Evolutionary conservation across 1,140 invertebrate genomes (phyloP), one percentile per base, ranked within the genome.

Genomic region (Tetraneura akinire): DNA sequence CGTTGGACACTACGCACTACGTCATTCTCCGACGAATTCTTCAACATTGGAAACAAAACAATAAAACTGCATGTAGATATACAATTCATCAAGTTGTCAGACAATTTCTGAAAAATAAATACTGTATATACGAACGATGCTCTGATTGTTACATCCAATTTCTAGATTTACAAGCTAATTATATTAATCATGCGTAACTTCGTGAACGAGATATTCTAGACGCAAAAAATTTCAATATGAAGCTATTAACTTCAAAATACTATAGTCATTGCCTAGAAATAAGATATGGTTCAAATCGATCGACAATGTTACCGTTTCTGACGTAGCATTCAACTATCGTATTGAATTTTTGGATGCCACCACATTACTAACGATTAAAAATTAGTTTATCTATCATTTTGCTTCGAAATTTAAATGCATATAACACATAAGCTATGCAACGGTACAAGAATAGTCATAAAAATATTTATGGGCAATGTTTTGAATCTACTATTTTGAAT

Each of bases 331-430:
- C 10, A 66, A 62, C n/a, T 70, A 45, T 62, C 78, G 0, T 8
- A 81, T 83, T 16, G 14, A 80, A 18, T 71, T 80, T 51, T 51
- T 80, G 4, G 51, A 68, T 71, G 29, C 21, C 23, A 14, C 26
- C 10, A 6, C 18, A 45, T n/a, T 0, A 18, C 9, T 51, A 16
- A 1, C 55, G 10, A n/a, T 16, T 64, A 80, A 60, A 32, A 64
- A 45, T 53, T 8, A 6, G 51, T 10, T 53, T 1, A 21, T 8
- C n/a, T 0, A 53, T 18, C 18, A 53, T 53, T 53, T 53, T 53
- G 4, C n/a, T 21, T 53, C 8, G 3, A 2, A 53, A 53, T 53
- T 53, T 0, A 21, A 53, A 53, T 21, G 4, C n/a, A n/a, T n/a
- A n/a, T n/a, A n/a, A n/a, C 0, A 53, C n/a, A 3, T 21, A 21